These are phyloP conservation scores for Procambarus virginalis DNA, from an alignment of 1,140 invertebrate species.

Conservation along the genomic window DNA sequence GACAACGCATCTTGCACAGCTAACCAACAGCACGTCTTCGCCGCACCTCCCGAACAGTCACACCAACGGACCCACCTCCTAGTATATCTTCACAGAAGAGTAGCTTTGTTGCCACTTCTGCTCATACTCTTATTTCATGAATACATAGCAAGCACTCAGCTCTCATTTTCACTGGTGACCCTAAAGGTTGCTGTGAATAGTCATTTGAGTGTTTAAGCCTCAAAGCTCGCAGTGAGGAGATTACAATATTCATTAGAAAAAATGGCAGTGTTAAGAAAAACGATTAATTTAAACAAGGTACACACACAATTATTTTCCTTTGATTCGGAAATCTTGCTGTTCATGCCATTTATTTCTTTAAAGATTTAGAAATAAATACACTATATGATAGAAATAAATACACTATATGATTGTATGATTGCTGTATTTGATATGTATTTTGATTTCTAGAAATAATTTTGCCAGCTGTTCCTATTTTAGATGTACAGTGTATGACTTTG, in stretches of 20 bases:
- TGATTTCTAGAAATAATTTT: background rate
- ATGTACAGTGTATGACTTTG: background rate
- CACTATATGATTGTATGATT: too few species aligned
- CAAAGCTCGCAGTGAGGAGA: too few species aligned
- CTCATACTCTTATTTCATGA: background rate
- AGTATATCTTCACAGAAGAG: slow-evolving; percentile 17
- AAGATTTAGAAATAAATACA: background rate
- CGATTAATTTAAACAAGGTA: too few species aligned
- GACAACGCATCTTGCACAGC: slow-evolving; percentile 44
- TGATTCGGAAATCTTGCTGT: background rate
- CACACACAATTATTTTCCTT: too few species aligned
- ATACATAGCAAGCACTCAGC: background rate
- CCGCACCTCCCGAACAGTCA: slow-evolving; percentile 40
- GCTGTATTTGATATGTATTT: background rate
- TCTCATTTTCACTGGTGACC: background rate
- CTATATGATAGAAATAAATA: background rate
- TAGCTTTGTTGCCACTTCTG: background rate
- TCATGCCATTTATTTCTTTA: background rate
- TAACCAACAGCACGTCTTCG: slow-evolving; percentile 38
- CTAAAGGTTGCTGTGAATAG: background rate
- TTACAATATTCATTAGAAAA: too few species aligned
- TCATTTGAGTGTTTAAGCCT: background rate
- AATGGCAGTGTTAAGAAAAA: rapidly evolving
- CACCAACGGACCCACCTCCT: slow-evolving; percentile 60
- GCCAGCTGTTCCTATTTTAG: background rate